Percentiles rank a stretch among this genome's conserved stretches.
These are phyloP conservation scores for Pristiophorus japonicus DNA, from an alignment of 2,113 vertebrate species.

Conservation along the genomic window DNA sequence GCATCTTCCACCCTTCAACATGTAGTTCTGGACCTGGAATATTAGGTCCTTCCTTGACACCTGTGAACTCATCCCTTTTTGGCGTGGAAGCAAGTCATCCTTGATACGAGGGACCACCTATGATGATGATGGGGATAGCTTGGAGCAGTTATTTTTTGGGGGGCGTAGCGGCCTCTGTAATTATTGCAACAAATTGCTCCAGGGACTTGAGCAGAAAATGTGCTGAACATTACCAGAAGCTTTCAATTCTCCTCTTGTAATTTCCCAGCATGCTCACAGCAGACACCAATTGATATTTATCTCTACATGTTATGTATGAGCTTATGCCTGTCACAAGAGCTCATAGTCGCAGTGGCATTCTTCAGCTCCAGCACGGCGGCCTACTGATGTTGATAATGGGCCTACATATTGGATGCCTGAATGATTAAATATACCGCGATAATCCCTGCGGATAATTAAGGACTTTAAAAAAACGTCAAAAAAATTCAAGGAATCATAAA, in stretches of 20 bases:
- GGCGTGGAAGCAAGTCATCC: too few relatives aligned
- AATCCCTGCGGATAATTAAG: not conserved
- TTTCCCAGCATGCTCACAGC: slow-evolving; percentile 29
- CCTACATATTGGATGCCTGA: not conserved
- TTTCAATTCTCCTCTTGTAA: not conserved
- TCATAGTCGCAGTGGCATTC: not conserved
- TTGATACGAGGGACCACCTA: too few relatives aligned
- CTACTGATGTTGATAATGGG: not conserved
- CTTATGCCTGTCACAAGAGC: not conserved
- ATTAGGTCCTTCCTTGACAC: too few relatives aligned
- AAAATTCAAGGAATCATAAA: not conserved
- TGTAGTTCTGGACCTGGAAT: too few relatives aligned
- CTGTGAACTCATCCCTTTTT: too few relatives aligned
- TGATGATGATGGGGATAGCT: not conserved
- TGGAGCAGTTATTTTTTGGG: not conserved
- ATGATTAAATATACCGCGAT: not conserved
- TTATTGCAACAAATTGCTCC: not conserved
- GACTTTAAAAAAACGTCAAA: not conserved
- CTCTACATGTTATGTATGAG: not conserved
- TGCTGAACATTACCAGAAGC: slow-evolving; percentile 22
- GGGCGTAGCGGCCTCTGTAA: not conserved
- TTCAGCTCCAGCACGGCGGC: not conserved
- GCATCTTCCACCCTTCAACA: too few relatives aligned
- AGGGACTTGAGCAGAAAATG: slow-evolving; percentile 4
- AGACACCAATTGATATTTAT: slow-evolving; percentile 17